Evolutionary conservation across 2,113 vertebrate genomes (phyloP), one percentile per base, ranked within the genome.

Genomic region (Pseudolaguvia tuberculata): DNA sequence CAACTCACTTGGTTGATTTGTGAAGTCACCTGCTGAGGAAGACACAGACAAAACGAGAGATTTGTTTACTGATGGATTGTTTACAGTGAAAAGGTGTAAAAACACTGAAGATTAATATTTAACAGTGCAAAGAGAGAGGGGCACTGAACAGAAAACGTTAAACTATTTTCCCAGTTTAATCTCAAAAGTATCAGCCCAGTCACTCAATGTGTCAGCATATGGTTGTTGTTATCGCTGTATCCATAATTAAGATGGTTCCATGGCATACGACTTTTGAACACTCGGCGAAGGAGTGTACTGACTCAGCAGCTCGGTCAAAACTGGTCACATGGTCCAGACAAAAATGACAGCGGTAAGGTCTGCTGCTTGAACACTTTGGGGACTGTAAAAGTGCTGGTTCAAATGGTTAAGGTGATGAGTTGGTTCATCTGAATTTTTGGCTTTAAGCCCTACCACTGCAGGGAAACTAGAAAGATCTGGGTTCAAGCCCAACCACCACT

Each of bases 1-100:
- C 61, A 91, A 86, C 72, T 91, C 88, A 10, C 39, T 83, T 0
- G 91, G 91, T 76, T 88, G 84, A 21, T 91, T 88, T 3, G 90
- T 92, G 83, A 92, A 92, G 86, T 88, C 87, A 78, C 81, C 23
- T 14, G 81, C 81, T 81, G 29, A n/a, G 5, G 63, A 4, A 81
- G 25, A 76, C 15, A 63, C 14, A 53, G 35, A 74, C 18, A 75
- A 25, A 75, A 59, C 59, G 6, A 48, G 15, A 66, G 42, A 68
- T 42, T 42, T 1, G 3, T 35, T 35, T 35, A 35, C 31, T 50
- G 23, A 50, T 14, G 7, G 7, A 45, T 5, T 2, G 23, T 17
- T 65, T 61, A 31, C 57, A 59, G 5, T 39, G 31, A n/a, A 39
- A 39, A 18, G 29, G 6, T 61, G 58, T 23, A 21, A 14, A 12